Evolutionary conservation across 2,797 vertebrate species (phyloP), one percentile per base, ranked within the genome.

Genomic region (Acanthurus lineatus): DNA sequence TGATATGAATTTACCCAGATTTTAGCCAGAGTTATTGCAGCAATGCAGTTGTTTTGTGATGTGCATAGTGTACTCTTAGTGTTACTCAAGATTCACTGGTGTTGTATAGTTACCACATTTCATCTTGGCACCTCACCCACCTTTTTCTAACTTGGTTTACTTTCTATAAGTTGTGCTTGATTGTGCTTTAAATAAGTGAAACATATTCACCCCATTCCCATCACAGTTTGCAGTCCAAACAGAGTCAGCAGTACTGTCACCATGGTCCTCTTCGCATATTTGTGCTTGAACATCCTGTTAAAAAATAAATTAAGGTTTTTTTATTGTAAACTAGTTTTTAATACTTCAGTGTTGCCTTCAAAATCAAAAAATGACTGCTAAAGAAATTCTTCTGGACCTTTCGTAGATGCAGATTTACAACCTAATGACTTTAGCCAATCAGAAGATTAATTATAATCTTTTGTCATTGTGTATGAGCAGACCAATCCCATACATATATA

Each of bases 121-220:
- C 42, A 19, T 32, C 28, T 32, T 2, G 28, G 28, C 28, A 32
- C 28, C 28, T 32, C 2, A 5, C 28, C 6, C 3, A 57, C 5
- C 5, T 51, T 14, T 2, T 40, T 53, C 1, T n/a, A 5, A 9
- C 1, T 2, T 8, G 2, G 0, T 9, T 40, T 40, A 32, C 10
- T 44, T 6, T 25, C 10, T 69, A 52, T 3, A 59, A 64, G 44
- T 51, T 53, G 3, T 17, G 16, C 17, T 53, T 45, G 60, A 47
- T 45, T 19, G 4, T 38, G 5, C 10, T 64, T 40, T 32, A 10
- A 69, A 6, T 49, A 25, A 6, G 59, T 9, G 54, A 9, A 40
- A 15, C 7, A 25, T 64, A 82, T 90, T 90, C 82, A 96, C 95
- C 92, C 92, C 40, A 73, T 84, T 75, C 88, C 94, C 73, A 74